phyloP scores from a whole-genome alignment of 2,888 invertebrate genomes.

The Polylopha cassiicola region DNA sequence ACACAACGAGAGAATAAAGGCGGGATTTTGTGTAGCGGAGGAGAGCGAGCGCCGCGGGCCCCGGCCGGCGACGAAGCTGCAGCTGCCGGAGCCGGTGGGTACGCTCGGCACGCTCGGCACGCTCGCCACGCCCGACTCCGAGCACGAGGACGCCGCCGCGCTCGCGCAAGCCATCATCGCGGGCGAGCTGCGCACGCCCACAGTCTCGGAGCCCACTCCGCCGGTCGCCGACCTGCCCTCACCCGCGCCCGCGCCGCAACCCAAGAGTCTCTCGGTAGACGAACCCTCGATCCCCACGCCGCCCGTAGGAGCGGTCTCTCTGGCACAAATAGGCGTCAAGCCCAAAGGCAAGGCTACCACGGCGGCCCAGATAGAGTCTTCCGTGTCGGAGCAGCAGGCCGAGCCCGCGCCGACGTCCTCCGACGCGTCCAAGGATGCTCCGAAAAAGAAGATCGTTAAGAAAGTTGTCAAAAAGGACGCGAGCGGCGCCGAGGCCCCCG shows the following conservation, averaged over 20 bases:
- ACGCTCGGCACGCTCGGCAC: constrained; percentile 59
- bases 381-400: constrained; percentile 39
- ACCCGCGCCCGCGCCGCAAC: constrained; percentile 29
- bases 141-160: constrained; percentile 68
- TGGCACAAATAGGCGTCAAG: constrained; percentile 68
- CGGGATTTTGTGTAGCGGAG: constrained; percentile 74
- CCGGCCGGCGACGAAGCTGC: constrained; percentile 65
- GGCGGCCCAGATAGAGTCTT: constrained; percentile 64
- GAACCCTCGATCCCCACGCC: constrained; percentile 67
- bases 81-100: no score
- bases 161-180: constrained; percentile 71
- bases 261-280: constrained; percentile 50
- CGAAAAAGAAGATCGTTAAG: constrained; percentile 65
- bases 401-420: constrained; percentile 26
- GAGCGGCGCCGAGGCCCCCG: constrained; percentile 57
- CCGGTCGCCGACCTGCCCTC: constrained; percentile 36
- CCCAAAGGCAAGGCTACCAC: constrained; percentile 53
- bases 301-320: constrained; percentile 71
- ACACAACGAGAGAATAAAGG: constrained; percentile 70
- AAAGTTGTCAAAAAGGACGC: constrained; percentile 73
- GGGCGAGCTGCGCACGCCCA: constrained; percentile 58
- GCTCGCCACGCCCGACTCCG: constrained; percentile 71
- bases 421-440: constrained; percentile 37
- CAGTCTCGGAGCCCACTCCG: constrained; percentile 49
- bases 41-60: constrained; percentile 71